A percentile compares a stretch with the other conserved stretches of the same genome.
phyloP scores from a whole-genome alignment of 2,113 vertebrate species.

The Brachyhypopomus occidentalis region DNA sequence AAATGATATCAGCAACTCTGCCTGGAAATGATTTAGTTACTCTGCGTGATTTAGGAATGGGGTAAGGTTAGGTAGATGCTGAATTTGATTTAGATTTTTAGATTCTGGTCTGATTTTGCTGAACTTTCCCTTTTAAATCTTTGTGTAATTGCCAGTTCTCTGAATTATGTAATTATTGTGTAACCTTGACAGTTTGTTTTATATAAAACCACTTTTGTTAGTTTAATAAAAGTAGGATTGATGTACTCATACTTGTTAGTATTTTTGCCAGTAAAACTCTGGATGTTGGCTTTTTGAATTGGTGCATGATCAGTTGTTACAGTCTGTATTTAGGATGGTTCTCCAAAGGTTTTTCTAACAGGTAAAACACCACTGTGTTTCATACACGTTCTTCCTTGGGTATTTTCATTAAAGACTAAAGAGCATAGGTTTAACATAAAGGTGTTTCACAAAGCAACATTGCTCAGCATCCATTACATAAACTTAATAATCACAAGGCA shows the following conservation, averaged over 20 bases:
- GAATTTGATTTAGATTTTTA: no score
- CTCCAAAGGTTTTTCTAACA: no score
- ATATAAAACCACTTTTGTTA: slow-evolving; percentile 20
- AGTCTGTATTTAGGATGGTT: background rate
- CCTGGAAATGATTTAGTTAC: no score
- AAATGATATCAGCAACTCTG: no score
- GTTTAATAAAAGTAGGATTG: slow-evolving; percentile 40
- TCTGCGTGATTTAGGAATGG: no score
- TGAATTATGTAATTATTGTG: background rate
- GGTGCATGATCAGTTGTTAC: background rate
- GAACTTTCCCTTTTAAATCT: no score
- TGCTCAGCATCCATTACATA: background rate
- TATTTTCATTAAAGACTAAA: background rate
- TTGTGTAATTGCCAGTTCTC: slow-evolving; percentile 15
- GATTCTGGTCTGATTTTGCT: no score
- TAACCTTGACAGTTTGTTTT: background rate
- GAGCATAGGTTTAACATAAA: background rate
- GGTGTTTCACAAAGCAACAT: background rate
- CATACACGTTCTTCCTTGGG: background rate
- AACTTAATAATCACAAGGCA: slow-evolving; percentile 52
- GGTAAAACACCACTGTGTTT: no score
- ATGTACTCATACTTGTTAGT: slow-evolving; percentile 1
- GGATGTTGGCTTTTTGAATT: background rate
- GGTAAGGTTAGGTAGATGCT: no score
- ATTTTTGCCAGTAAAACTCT: background rate